phyloP scores from a whole-genome alignment of 92 coral and sea anemone genomes.

The Metridium senile region DNA sequence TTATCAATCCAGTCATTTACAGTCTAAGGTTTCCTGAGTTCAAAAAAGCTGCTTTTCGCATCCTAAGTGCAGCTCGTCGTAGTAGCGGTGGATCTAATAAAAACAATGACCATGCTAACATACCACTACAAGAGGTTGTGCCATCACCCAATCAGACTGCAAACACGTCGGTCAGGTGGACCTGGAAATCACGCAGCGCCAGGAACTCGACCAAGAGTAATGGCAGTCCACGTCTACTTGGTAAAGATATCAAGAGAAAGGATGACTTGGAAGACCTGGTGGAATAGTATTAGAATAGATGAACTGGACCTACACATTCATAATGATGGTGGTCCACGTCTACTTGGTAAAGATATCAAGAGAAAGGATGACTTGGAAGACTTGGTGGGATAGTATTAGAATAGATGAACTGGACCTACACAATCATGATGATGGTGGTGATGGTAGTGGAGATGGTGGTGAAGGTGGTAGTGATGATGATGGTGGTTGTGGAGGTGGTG shows the following conservation, averaged over 20 bases:
- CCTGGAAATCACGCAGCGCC: conserved; percentile 49
- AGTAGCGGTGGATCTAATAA: conserved; percentile 12
- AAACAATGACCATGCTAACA: conserved; percentile 20
- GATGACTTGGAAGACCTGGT: conserved; percentile 28
- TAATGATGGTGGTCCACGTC: conserved; percentile 43
- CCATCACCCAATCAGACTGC: conserved; percentile 38
- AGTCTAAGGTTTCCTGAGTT: conserved; percentile 56
- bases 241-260: conserved; percentile 9
- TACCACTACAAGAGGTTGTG: conserved; percentile 29
- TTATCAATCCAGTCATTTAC: conserved; percentile 65
- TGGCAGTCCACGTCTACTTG: conserved; percentile 34
- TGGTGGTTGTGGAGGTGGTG: no score
- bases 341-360: conserved; percentile 9
- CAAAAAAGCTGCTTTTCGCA: conserved; percentile 50
- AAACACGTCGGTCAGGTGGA: conserved; percentile 46
- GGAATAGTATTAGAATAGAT: conserved; percentile 3
- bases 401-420: background rate
- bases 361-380: conserved; percentile 21
- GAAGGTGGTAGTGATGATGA: no score
- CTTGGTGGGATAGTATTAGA: conserved; percentile 15
- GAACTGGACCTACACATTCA: background rate
- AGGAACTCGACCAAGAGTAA: conserved; percentile 41
- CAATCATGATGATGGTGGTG: conserved; percentile 45
- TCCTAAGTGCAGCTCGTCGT: conserved; percentile 29
- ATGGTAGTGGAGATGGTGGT: no score